Evolutionary conservation across 1,140 invertebrate genomes (phyloP), one percentile per base, ranked within the genome.

Genomic region (Sarcophaga peregrina): DNA sequence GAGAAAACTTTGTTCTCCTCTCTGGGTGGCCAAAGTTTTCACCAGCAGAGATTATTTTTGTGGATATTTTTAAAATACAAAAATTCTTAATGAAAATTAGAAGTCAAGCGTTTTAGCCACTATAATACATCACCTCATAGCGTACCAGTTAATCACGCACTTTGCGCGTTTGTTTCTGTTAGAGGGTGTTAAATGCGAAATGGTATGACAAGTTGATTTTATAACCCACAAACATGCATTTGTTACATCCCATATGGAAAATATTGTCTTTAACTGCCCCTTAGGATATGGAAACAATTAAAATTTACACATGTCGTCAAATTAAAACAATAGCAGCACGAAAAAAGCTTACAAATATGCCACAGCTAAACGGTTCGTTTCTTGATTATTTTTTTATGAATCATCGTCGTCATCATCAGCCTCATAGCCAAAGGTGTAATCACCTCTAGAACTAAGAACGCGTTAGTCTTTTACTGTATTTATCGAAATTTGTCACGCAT

Each of bases 401-500:
- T 68, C 62, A 68, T 68, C 54, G n/a, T 13, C 25, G 25, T 37
- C 25, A 37, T 37, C 25, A 37, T 37, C 25, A 37, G 25, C 25
- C 54, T 58, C 54, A 58, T 15, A 11, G 54, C 54, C 54, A 68
- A 37, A 37, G 25, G 25, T 37, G 25, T 68, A 68, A 68, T 17
- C 62, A 68, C n/a, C 62, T 68, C 4, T 5, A 68, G 20, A 20
- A 68, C 1, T 68, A 8, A 11, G 6, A 58, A 0, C 5, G 11
- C 5, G 11, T 15, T 11, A n/a, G 8, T 58, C 54, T 58, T 68
- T 68, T 20, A 9, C 45, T 46, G 25, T 37, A 46, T 76, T 76
- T 76, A 76, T 76, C 74, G 74, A 76, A 76, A 76, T 76, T 76
- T 76, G 74, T 76, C 74, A 76, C 74, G 74, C 74, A 76, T 50